Base-by-base conservation (phyloP, 2,888 invertebrate species). In the Nemotelus nigrinus region DNA sequence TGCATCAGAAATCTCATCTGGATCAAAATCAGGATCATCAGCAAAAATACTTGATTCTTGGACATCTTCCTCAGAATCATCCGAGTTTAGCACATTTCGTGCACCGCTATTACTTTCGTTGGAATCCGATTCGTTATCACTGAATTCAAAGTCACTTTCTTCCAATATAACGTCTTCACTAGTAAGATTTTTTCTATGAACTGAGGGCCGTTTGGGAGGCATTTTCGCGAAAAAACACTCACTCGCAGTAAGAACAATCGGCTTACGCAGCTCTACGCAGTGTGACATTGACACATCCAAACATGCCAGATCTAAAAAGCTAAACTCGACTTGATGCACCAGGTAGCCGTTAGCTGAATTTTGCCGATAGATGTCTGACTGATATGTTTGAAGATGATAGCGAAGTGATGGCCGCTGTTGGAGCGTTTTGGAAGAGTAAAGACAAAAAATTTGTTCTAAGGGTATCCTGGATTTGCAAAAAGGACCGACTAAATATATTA, bases 151-250 rank as follows among this genome's bases (percentile, higher is more conserved):
- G 58, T 25, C 7, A 58, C 25, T 58, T 58, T 58, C 58, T 58
- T 58, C 43, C 63, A 63, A 41, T 63, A 63, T 4, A 2, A 63
- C 43, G 39, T 63, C 63, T 63, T 63, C 63, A 63, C 63, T 63
- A n/a, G 2, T 63, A 63, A 63, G 39, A 41, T 63, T 63, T n/a
- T 63, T 63, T 63, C 43, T 63, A 25, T 2, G 43, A 63, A 43
- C 63, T 63, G 63, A 63, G 63, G 63, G 63, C 63, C 63, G 63
- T 63, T 63, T 63, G 63, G 63, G 63, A 41, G 63, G 41, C 63
- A 63, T 63, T 63, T 63, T n/a, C 63, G 63, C 2, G 2, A 10
- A 63, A 63, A 63, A 63, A 63, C 63, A 63, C 8, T 63, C 63
- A 39, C 39, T 63, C 3, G 1, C 63, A 63, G 3, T 63, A 63